Evolutionary conservation across 2,888 invertebrate genomes (phyloP).

Genomic region (Sinotaia quadrata): DNA sequence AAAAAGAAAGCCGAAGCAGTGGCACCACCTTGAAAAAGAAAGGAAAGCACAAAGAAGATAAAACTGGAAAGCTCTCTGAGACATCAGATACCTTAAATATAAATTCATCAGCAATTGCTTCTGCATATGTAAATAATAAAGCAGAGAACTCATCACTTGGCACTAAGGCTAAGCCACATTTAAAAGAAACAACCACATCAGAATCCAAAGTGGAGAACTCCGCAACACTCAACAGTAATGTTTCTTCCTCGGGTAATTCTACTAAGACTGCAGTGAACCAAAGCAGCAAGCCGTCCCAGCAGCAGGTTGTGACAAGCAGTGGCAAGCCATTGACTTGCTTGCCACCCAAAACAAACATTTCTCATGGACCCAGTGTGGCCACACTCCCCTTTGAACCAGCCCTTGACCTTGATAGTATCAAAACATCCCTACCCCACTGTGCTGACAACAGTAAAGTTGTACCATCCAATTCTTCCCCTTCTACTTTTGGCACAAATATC

Average conservation of each 20-base stretch:
- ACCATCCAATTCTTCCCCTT: not conserved
- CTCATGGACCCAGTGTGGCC: not conserved
- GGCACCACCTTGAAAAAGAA: slow-evolving; percentile 20
- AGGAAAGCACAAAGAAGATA: slow-evolving; percentile 30
- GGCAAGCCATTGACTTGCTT: slow-evolving; percentile 2
- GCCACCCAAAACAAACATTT: not conserved
- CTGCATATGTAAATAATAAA: not conserved
- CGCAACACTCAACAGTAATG: too few relatives aligned
- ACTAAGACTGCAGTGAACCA: not conserved
- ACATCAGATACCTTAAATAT: slow-evolving; percentile 23
- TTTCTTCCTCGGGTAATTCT: not conserved
- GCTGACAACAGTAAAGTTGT: too few relatives aligned
- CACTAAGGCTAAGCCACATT: slow-evolving; percentile 32
- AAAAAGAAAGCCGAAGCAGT: slow-evolving; percentile 1
- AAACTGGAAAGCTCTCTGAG: slow-evolving; percentile 7
- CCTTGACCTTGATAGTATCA: too few relatives aligned
- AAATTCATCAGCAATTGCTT: too few relatives aligned
- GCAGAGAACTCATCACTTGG: slow-evolving; percentile 6
- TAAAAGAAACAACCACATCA: slow-evolving; percentile 38
- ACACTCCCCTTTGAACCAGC: too few relatives aligned
- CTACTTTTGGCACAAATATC: not conserved
- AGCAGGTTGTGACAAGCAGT: slow-evolving; percentile 3
- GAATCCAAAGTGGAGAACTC: slow-evolving; percentile 33
- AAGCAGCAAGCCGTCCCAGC: slow-evolving; percentile 4
- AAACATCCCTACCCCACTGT: too few relatives aligned